Base-by-base conservation (phyloP, 2,888 invertebrate genomes). In the Sminthurides aquaticus region DNA sequence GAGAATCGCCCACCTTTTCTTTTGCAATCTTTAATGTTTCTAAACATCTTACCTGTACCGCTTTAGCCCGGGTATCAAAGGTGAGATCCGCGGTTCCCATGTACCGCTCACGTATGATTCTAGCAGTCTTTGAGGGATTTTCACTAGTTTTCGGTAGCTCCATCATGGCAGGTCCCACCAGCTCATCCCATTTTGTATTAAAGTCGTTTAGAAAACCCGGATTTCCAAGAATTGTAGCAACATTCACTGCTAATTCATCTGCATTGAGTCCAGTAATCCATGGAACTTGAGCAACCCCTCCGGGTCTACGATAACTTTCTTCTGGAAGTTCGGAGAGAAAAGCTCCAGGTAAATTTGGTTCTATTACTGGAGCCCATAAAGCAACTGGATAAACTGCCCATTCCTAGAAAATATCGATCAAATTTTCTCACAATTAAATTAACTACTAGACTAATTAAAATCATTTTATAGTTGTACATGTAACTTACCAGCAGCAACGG, bases 381-480 rank as follows among this genome's bases (percentile, higher is more conserved):
- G 72, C 70, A 0, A 74, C 71, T 3, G 74, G 74, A 57, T 70
- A 74, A 49, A 69, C 68, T 1, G 57, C 49, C 74, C 74, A 74
- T 57, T 72, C 68, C 73, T 73, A 24, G 5, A 22, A 5, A 56
- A 62, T 24, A 57, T 5, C 15, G 43, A 11, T 34, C 15, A 15
- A 34, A 34, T n/a, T n/a, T n/a, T n/a, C n/a, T n/a, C n/a, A n/a
- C n/a, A n/a, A n/a, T n/a, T n/a, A 5, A 15, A 34, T 34, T 34
- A 34, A 34, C 43, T 34, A 22, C 15, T 8, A 43, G 18, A 54
- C 34, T 54, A 18, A n/a, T n/a, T 3, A 26, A 28, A 8, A 5
- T 27, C 26, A 8, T 3, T 57, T 57, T 22, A 5, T 24, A 57
- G 43, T 34, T 5, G 8, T 8, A 52, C 5, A 52, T 52, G 52